Evolutionary conservation across 2,797 vertebrate genomes (phyloP).

Genomic region (Aeoliscus strigatus): DNA sequence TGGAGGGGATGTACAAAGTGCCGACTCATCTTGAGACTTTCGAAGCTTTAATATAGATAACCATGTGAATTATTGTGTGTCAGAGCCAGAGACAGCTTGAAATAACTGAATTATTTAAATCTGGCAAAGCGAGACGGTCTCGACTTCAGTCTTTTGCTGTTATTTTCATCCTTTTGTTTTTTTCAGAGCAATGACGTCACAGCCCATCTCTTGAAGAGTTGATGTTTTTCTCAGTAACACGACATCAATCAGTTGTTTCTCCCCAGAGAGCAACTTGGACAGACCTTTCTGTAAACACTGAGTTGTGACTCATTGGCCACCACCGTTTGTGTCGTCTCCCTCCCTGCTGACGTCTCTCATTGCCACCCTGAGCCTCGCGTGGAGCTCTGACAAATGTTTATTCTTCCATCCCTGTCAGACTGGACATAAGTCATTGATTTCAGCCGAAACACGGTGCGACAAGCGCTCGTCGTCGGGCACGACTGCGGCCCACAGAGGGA

Average conservation of each 20-base stretch:
- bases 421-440: slow-evolving; percentile 29
- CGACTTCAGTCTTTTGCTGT: slow-evolving; percentile 9
- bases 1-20: too few relatives aligned
- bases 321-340: slow-evolving; percentile 29
- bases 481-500: neutral
- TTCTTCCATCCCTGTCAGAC: slow-evolving; percentile 17
- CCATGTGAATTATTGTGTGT: too few relatives aligned
- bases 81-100: slow-evolving; percentile 31
- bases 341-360: slow-evolving; percentile 33
- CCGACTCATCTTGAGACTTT: too few relatives aligned
- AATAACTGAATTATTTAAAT: slow-evolving; percentile 27
- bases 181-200: slow-evolving; percentile 33
- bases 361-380: slow-evolving; percentile 7
- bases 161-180: slow-evolving; percentile 24
- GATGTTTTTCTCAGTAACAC: slow-evolving; percentile 30
- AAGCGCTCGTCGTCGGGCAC: slow-evolving; percentile 14
- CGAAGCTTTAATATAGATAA: too few relatives aligned
- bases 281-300: slow-evolving; percentile 34
- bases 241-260: slow-evolving; percentile 35
- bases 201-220: slow-evolving; percentile 24
- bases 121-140: slow-evolving; percentile 11
- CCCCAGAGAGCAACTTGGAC: slow-evolving; percentile 29
- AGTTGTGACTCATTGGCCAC: slow-evolving; percentile 27
- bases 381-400: slow-evolving; percentile 18
- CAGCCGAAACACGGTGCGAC: slow-evolving; percentile 5